Evolutionary conservation across 2,113 vertebrate species (phyloP), one percentile per base, ranked within the genome.

Genomic region (Pelecanoides urinatrix): DNA sequence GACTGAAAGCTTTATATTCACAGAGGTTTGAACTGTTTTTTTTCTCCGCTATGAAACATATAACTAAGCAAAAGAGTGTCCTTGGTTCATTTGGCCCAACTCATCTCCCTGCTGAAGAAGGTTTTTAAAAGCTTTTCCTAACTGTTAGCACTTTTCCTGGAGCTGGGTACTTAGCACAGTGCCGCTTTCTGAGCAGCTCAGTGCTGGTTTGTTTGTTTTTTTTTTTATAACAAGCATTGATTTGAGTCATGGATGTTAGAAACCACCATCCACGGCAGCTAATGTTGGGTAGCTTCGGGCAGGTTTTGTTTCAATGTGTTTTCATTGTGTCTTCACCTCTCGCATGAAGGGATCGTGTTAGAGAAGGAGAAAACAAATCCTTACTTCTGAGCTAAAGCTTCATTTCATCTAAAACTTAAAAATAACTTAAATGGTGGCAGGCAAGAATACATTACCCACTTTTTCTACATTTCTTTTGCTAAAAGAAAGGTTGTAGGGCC

Each of bases 1-100:
- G 16, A 3, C 8, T 3, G 13, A 20, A 23, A 78, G 9, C 8
- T 22, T 36, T 15, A 0, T 32, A 1, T 68, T 86, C 25, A 0
- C 18, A 27, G 55, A 44, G n/a, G 5, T 75, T 44, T n/a, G 56
- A 12, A 1, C 11, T 1, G 1, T 2, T 75, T 63, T 40, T 34
- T 59, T 36, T 56, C 45, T 58, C 47, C 25, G 47, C 36, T 42
- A 2, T 7, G 66, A 25, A 74, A n/a, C 7, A 5, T 20, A 27
- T 5, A 9, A 4, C 13, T 6, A 5, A 42, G 27, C 21, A 29
- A 13, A 85, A 50, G 32, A 22, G 5, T 1, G 3, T 29, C 49
- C 42, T 56, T n/a, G 49, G 11, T 47, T 63, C 10, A 1, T 47
- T 15, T 34, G 32, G 22, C 47, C 62, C 3, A 0, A 12, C 29